Evolutionary conservation across 2,113 vertebrate species (phyloP).

Genomic region (Phalacrocorax brasilianus): DNA sequence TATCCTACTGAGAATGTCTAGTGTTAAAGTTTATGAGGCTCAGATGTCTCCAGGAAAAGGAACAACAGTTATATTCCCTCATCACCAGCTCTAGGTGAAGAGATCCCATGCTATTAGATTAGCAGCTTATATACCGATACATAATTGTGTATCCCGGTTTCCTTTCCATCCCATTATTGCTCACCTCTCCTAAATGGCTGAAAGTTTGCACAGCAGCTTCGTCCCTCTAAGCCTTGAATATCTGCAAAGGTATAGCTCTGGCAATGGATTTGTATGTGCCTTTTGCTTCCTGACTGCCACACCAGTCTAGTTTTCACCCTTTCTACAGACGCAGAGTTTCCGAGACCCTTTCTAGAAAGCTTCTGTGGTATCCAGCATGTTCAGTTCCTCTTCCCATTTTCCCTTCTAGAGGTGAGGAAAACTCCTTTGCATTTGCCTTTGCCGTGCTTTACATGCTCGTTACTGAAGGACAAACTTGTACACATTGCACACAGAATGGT

Average conservation of each 20-base stretch:
- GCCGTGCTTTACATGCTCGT: background rate
- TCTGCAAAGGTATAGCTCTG: background rate
- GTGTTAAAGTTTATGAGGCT: background rate
- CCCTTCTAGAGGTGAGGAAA: background rate
- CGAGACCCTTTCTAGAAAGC: background rate
- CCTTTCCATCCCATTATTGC: background rate
- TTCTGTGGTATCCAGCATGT: background rate
- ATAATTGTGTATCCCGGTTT: background rate
- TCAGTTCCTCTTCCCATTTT: background rate
- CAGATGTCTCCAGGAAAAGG: background rate
- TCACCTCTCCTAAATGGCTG: background rate
- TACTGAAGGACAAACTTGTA: background rate
- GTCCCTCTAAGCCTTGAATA: background rate
- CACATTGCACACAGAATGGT: too few relatives aligned
- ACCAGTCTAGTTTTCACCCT: background rate
- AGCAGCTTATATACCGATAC: background rate
- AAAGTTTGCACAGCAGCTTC: background rate
- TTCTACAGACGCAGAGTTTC: background rate
- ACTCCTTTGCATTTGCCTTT: background rate
- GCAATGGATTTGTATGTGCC: background rate
- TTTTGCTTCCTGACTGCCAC: background rate
- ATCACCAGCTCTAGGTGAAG: rapidly evolving
- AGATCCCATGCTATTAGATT: background rate
- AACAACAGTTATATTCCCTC: background rate
- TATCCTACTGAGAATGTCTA: background rate